Conservation (phyloP, 2,888 invertebrate species). For the Limnephilus lunatus region DNA sequence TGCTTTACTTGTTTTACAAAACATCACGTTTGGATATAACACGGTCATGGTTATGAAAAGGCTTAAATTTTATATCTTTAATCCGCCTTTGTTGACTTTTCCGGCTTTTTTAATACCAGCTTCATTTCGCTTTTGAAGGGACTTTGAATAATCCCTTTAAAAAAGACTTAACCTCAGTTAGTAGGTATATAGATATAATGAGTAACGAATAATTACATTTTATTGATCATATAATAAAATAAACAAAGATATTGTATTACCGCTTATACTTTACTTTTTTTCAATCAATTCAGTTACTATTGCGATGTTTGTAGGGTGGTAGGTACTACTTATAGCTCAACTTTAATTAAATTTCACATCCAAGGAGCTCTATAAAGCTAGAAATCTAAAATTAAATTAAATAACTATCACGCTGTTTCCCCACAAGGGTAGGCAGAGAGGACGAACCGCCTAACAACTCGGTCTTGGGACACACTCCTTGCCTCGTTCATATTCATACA, state of each 20-base stretch:
- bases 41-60: conserved; percentile 28
- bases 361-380: not conserved
- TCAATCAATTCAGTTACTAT: too few species aligned
- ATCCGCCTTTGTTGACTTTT: not conserved
- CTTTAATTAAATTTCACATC: not conserved
- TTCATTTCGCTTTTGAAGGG: not conserved
- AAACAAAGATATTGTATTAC: not conserved
- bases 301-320: not conserved
- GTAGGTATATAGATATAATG: not conserved
- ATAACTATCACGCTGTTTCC: too few species aligned
- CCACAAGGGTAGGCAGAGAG: too few species aligned
- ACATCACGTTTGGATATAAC: conserved; percentile 36
- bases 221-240: not conserved
- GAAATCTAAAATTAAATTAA: not conserved
- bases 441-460: too few species aligned
- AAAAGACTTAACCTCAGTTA: not conserved
- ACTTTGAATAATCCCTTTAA: not conserved
- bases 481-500: too few species aligned
- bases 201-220: not conserved
- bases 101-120: not conserved
- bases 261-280: not conserved
- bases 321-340: not conserved
- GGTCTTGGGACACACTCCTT: too few species aligned
- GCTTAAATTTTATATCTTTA: conserved; percentile 15
- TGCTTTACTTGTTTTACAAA: conserved; percentile 28